Base-by-base conservation (phyloP, 2,113 vertebrate species). In the Rhinoderma darwinii region DNA sequence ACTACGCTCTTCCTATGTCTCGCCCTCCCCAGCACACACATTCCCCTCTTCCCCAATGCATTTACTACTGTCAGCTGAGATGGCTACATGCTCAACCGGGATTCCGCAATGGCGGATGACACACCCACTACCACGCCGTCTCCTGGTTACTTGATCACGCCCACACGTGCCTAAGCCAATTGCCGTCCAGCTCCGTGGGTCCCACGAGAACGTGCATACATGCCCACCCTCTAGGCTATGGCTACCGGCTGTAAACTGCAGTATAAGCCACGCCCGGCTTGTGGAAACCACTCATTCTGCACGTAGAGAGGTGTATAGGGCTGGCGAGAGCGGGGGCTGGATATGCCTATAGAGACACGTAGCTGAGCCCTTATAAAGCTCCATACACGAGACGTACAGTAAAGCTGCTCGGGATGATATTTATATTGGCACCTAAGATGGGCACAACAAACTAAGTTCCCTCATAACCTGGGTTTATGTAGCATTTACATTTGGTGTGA, bases 71-170 rank as follows among this genome's bases (percentile, higher is more conserved):
- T 72, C 59, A 25, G 50, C 84, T 6, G 79, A 43, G 59, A n/a
- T n/a, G n/a, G 37, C 44, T 90, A 92, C 93, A 93, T 93, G 91
- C 90, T 4, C 0, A 0, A 1, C 25, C 0, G 20, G 27, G 35
- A 88, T 79, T 91, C 88, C 88, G 90, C 94, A 95, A 96, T 95
- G 96, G 96, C 96, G 94, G 91, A 89, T 89, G 44, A 84, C 88
- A 47, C 92, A 88, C 92, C 92, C 89, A 88, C 74, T 32, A 82
- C 15, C 14, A 32, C 9, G 63, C 59, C 3, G 86, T 86, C 50
- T 85, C 86, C 79, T 75, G 82, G 86, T 22, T 39, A 87, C 86
- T 20, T 18, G 50, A 7, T 3, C 30, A 30, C 86, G 47, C 86
- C 86, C 39, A 7, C 25, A 56, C 0, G 12, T 5, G 7, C 35